phyloP scores from a whole-genome alignment of 64 coral and sea anemone genomes.

The Montipora efflorescens region DNA sequence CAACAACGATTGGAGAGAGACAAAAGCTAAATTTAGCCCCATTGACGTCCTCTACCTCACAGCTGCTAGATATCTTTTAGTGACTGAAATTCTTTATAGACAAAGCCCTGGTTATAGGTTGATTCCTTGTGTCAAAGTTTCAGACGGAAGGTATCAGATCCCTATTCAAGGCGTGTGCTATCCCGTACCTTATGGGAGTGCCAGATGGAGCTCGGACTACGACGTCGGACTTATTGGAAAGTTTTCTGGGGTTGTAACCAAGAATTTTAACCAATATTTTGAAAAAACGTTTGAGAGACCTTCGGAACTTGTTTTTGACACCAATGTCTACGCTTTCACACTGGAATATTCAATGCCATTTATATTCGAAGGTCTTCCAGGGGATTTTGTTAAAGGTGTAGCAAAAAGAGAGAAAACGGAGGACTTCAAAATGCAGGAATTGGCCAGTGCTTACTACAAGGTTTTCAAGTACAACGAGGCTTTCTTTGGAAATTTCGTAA shows the following conservation, averaged over 20 bases:
- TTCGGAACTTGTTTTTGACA: slow-evolving; percentile 69
- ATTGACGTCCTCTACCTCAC: background rate
- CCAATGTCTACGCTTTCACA: slow-evolving; percentile 64
- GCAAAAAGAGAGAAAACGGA: background rate
- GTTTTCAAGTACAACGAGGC: slow-evolving; percentile 46
- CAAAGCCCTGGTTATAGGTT: background rate
- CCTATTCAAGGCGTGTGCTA: slow-evolving; percentile 48
- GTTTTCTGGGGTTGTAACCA: background rate
- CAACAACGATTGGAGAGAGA: slow-evolving; percentile 31
- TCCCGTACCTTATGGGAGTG: slow-evolving; percentile 71
- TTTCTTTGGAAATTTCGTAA: slow-evolving; percentile 7
- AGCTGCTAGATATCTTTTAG: background rate
- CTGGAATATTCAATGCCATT: slow-evolving; percentile 1
- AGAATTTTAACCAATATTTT: slow-evolving; percentile 54
- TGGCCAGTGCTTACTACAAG: slow-evolving; percentile 27
- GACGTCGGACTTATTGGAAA: slow-evolving; percentile 6
- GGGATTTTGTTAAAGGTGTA: slow-evolving; percentile 14
- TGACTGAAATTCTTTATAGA: too few relatives aligned
- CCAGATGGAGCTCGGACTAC: too few relatives aligned
- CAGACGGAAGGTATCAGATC: background rate
- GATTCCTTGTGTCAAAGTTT: slow-evolving; percentile 21
- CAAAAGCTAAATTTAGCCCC: slow-evolving; percentile 28
- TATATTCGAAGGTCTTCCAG: slow-evolving; percentile 15
- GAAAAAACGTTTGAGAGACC: slow-evolving; percentile 43
- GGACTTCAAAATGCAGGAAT: slow-evolving; percentile 60